A percentile compares a stretch with the other conserved stretches of the same genome.
phyloP scores from a whole-genome alignment of 2,797 vertebrate genomes.

The Schizopygopsis malacanthus region DNA sequence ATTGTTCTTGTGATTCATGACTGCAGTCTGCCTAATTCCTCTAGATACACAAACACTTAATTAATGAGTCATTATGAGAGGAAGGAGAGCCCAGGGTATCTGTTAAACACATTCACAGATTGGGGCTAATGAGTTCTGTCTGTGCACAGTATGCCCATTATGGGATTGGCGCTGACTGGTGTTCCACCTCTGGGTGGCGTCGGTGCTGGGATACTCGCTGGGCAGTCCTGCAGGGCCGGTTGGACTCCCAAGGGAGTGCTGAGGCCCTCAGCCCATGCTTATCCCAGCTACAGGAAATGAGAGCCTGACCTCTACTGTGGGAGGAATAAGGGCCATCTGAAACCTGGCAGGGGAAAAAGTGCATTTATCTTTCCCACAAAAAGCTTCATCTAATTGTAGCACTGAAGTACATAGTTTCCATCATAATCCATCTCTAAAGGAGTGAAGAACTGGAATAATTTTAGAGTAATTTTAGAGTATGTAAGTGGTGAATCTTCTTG shows the following conservation, averaged over 20 bases:
- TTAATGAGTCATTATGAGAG: slow-evolving; percentile 84
- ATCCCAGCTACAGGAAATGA: slow-evolving; percentile 81
- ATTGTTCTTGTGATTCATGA: slow-evolving; percentile 79
- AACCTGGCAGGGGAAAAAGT: slow-evolving; percentile 56
- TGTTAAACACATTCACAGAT: slow-evolving; percentile 78
- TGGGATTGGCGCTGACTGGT: slow-evolving; percentile 40
- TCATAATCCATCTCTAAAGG: slow-evolving; percentile 55
- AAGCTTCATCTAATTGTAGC: slow-evolving; percentile 48
- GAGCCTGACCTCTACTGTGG: slow-evolving; percentile 74
- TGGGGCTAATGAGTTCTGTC: slow-evolving; percentile 76
- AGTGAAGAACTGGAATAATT: slow-evolving; percentile 46
- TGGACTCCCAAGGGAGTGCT: slow-evolving; percentile 56
- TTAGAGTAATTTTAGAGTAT: slow-evolving; percentile 51
- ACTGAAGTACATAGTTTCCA: slow-evolving; percentile 53
- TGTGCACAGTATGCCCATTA: slow-evolving; percentile 62
- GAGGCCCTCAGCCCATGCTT: slow-evolving; percentile 70
- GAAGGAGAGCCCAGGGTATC: slow-evolving; percentile 76
- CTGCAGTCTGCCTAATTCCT: slow-evolving; percentile 77
- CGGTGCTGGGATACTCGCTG: slow-evolving; percentile 59
- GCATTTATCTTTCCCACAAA: slow-evolving; percentile 56
- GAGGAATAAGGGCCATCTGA: slow-evolving; percentile 63
- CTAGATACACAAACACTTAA: slow-evolving; percentile 80
- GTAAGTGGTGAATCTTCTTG: slow-evolving; percentile 47
- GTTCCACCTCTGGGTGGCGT: slow-evolving; percentile 71
- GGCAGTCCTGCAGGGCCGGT: slow-evolving; percentile 57